Percentiles rank a stretch among this genome's conserved stretches.
Conservation (phyloP, 2,797 vertebrate genomes). For the Orientallactaga sibirica region DNA sequence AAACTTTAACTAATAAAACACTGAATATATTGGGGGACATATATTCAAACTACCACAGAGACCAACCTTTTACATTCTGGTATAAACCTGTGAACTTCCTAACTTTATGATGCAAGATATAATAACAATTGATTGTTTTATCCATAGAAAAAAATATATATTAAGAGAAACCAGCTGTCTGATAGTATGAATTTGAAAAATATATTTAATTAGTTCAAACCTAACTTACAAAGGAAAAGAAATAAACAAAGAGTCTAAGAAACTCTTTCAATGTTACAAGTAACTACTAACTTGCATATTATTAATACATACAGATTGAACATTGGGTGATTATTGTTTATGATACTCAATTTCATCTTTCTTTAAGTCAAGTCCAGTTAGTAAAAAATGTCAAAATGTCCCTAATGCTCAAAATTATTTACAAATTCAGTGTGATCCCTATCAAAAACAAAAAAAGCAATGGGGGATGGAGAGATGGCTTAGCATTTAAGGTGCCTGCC, state of each 20-base stretch:
- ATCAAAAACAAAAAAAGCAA: neutral
- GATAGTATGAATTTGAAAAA: slow-evolving; percentile 17
- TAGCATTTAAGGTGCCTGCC: too few relatives aligned
- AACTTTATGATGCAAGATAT: too few relatives aligned
- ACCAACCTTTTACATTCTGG: too few relatives aligned
- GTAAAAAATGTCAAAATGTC: neutral
- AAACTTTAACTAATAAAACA: too few relatives aligned
- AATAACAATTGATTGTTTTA: neutral
- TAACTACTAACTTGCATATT: neutral
- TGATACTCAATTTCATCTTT: neutral
- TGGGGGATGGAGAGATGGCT: neutral
- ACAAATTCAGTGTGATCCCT: neutral
- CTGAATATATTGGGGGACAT: too few relatives aligned
- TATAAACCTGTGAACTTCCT: too few relatives aligned
- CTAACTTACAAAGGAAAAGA: neutral
- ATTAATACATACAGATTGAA: neutral
- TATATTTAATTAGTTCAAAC: neutral
- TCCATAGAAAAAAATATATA: neutral
- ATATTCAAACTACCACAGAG: too few relatives aligned
- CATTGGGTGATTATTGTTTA: slow-evolving; percentile 7
- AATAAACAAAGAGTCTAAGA: neutral
- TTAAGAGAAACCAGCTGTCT: neutral
- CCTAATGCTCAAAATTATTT: neutral
- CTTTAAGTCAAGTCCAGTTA: neutral
- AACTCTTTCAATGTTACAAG: neutral